Base-by-base conservation (phyloP, 2,113 vertebrate species). In the Psilopsiagon aurifrons region DNA sequence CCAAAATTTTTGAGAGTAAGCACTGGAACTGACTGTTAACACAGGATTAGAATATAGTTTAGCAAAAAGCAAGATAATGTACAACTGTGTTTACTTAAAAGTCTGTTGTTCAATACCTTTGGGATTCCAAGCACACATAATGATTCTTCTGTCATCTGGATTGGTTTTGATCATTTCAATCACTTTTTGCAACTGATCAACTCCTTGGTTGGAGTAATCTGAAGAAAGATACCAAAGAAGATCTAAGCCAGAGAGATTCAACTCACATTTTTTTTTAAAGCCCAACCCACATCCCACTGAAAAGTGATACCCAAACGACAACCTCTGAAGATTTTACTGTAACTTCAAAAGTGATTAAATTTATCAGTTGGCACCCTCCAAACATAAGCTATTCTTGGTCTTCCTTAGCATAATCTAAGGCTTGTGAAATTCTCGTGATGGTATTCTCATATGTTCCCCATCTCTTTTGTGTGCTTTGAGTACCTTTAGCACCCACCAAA, bases 51-150 rank as follows among this genome's bases (percentile, higher is more conserved):
- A 71, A 81, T 13, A 59, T 3, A 54, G 23, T 52, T 70, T 29
- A 90, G 39, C 60, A 88, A 24, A 63, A 60, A 66, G 25, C 7
- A 71, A 81, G 47, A 25, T 27, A 59, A 81, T 1, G 9, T 31
- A 20, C n/a, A 83, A 63, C 41, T 11, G 3, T 29, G 57, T 86
- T 83, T 43, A 60, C 44, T 71, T 46, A 2, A 68, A 9, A 8
- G 3, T 33, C 24, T 74, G 37, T 18, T 77, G 39, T 29, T 69
- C 39, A 33, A 35, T 93, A 99, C 98, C 99, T 99, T 98, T 99
- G 25, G 99, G 98, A 95, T 99, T 99, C 99, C 99, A 99, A 11
- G 99, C 99, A 54, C 99, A 99, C 98, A 99, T 98, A 92, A 99
- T 99, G 95, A 99, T 99, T 90, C 99, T 98, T 84, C 99, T 96